Conservation (phyloP, 2,888 invertebrate genomes). For the Hypselothyrea guttata region DNA sequence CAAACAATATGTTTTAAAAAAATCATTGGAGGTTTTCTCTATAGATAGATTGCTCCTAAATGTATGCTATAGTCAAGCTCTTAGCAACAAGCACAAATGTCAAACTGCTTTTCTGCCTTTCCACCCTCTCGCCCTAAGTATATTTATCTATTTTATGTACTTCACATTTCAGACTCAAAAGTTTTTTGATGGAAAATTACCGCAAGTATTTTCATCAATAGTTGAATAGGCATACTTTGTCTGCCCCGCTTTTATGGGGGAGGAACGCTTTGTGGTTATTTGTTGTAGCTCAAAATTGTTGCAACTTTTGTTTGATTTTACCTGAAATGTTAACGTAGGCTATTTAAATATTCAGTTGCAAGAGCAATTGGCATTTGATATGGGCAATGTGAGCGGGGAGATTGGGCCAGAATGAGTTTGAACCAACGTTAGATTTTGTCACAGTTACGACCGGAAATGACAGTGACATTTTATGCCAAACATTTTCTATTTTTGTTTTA, state of each 20-base stretch:
- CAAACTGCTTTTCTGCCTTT: neutral
- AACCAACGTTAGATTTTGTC: neutral
- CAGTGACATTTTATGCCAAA: neutral
- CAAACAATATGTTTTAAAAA: no score
- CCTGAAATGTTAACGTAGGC: conserved; percentile 30
- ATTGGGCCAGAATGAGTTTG: neutral
- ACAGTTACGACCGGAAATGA: neutral
- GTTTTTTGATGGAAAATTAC: conserved; percentile 47
- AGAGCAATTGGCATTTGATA: conserved; percentile 42
- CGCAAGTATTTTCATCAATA: conserved; percentile 74
- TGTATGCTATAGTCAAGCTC: no score
- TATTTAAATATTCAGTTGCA: conserved; percentile 48
- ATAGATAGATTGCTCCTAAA: no score
- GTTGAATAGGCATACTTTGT: conserved; percentile 60
- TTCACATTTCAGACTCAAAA: conserved; percentile 23
- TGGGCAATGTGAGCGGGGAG: neutral
- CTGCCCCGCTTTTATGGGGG: neutral
- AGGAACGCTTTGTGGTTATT: conserved; percentile 33
- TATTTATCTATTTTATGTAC: conserved; percentile 11
- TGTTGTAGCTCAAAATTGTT: conserved; percentile 30
- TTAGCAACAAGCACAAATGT: conserved; percentile 1
- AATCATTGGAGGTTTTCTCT: no score
- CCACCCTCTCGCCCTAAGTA: neutral
- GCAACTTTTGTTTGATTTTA: conserved; percentile 37
- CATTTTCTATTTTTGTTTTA: no score